A percentile compares a stretch with the other conserved stretches of the same genome.
phyloP scores from a whole-genome alignment of 2,888 invertebrate genomes.

The Sminthurides aquaticus region DNA sequence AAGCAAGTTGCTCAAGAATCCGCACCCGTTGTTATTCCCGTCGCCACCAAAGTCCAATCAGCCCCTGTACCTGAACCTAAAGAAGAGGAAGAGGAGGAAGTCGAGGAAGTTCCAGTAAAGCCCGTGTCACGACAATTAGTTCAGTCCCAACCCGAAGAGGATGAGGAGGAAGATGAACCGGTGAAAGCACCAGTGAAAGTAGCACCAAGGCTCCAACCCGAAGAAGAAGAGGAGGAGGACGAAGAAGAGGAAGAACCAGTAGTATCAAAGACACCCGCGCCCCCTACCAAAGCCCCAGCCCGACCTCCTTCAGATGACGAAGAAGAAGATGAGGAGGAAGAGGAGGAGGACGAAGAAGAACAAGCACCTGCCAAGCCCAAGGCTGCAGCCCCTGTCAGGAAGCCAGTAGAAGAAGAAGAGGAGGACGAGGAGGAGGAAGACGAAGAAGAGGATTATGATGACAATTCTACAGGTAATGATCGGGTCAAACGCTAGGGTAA shows the following conservation, averaged over 20 bases:
- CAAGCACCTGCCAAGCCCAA: neutral
- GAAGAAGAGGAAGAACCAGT: neutral
- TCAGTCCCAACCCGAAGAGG: neutral
- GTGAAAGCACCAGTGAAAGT: neutral
- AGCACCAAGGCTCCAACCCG: neutral
- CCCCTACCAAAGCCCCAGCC: neutral
- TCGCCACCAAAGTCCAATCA: no score
- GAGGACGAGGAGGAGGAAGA: neutral
- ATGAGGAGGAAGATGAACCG: neutral
- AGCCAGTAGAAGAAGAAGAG: neutral
- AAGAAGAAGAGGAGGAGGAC: neutral
- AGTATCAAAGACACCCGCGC: neutral
- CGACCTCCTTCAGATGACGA: neutral
- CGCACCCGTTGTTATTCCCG: neutral
- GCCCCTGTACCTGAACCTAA: no score
- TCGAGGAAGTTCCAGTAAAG: neutral
- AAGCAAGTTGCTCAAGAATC: neutral
- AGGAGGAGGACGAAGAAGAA: slow-evolving; percentile 1
- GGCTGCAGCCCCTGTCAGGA: neutral
- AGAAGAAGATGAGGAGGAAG: slow-evolving; percentile 2
- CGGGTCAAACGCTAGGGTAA: neutral
- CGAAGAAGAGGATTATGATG: slow-evolving; percentile 1
- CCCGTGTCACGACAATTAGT: neutral
- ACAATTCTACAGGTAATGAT: slow-evolving; percentile 4
- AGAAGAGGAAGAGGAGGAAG: no score